Conservation (phyloP, 92 coral and sea anemone genomes). For the Metridium senile region DNA sequence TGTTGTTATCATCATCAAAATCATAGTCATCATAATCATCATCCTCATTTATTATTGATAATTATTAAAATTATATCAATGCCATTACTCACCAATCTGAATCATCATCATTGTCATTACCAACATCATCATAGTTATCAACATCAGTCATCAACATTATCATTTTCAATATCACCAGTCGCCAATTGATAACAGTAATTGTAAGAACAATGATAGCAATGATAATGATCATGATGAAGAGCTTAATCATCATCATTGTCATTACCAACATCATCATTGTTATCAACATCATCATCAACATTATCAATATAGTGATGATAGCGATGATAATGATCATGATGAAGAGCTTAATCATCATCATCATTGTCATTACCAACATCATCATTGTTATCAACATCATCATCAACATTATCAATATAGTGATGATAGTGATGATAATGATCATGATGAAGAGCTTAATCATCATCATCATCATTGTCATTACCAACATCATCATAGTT, state of each 20-base stretch:
- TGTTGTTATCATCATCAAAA: no score
- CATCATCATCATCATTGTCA: background rate
- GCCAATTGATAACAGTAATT: background rate
- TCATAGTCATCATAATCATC: no score
- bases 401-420: no score
- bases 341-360: no score
- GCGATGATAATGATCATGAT: no score
- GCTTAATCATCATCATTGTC: no score
- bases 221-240: background rate
- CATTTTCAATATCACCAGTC: background rate
- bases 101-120: background rate
- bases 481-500: background rate
- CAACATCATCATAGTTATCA: background rate
- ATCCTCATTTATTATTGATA: no score
- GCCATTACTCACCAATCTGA: no score
- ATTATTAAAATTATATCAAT: no score
- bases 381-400: no score
- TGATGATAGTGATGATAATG: background rate
- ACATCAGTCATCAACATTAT: background rate
- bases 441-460: background rate
- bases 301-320: background rate
- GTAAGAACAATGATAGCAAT: background rate
- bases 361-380: no score
- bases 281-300: background rate
- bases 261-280: constrained; percentile 1